These are phyloP conservation scores for Fopius arisanus DNA, from an alignment of 1,140 invertebrate species.

Conservation along the genomic window DNA sequence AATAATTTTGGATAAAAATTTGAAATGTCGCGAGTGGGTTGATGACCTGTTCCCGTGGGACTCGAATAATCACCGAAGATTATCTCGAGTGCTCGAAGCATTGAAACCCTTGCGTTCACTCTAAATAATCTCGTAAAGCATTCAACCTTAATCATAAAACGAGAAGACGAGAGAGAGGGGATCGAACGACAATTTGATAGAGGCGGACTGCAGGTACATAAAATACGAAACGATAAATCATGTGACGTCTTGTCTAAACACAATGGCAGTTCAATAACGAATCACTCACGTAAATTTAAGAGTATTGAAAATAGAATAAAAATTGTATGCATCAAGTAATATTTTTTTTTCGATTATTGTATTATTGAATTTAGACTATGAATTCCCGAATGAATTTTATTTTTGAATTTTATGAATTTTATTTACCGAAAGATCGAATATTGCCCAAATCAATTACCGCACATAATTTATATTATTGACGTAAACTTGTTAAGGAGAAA, in stretches of 20 bases:
- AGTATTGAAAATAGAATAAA: not conserved
- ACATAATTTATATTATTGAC: too few species aligned
- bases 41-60: not conserved
- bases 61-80: not conserved
- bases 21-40: not conserved
- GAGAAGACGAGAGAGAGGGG: not conserved
- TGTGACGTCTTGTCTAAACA: conserved; percentile 46
- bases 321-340: not conserved
- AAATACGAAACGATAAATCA: conserved; percentile 49
- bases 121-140: not conserved
- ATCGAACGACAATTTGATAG: not conserved
- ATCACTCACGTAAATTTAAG: not conserved
- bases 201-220: conserved; percentile 37
- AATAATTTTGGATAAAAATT: not conserved
- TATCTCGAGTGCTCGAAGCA: not conserved
- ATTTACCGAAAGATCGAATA: too few species aligned
- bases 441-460: too few species aligned
- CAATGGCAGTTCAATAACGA: conserved; percentile 41
- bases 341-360: not conserved
- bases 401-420: too few species aligned
- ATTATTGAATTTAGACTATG: not conserved
- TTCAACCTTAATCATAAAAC: conserved; percentile 5
- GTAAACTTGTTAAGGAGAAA: too few species aligned
- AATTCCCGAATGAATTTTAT: too few species aligned
- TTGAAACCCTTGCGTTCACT: not conserved